Conservation (phyloP, 2,797 vertebrate species). For the Catharus ustulatus region DNA sequence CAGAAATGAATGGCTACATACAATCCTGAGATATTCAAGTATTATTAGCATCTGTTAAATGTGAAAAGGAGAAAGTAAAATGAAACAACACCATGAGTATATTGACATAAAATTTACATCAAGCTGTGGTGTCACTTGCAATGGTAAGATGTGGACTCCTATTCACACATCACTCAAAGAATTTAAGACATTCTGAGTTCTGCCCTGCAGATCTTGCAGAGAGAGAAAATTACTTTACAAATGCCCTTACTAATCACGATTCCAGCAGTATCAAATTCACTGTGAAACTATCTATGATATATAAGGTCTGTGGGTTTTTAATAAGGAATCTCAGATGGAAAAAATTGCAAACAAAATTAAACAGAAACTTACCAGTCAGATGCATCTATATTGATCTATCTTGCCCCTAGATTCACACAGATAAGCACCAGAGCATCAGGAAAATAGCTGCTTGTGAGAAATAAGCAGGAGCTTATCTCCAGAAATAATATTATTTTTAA, state of each 20-base stretch:
- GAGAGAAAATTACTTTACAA: conserved; percentile 45
- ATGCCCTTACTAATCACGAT: conserved; percentile 29
- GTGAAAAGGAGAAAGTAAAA: not conserved
- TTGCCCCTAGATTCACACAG: not conserved
- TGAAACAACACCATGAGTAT: not conserved
- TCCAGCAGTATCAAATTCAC: conserved; percentile 32
- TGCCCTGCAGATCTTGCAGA: not conserved
- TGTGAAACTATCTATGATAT: not conserved
- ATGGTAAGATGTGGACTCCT: not conserved
- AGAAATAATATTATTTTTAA: not conserved
- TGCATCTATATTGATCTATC: not conserved
- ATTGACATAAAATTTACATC: not conserved
- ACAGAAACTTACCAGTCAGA: not conserved
- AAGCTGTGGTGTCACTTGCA: not conserved
- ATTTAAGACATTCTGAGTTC: conserved; percentile 6
- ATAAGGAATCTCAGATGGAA: not conserved
- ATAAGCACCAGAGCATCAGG: not conserved
- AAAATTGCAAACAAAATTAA: not conserved
- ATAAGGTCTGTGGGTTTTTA: not conserved
- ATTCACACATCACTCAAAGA: not conserved
- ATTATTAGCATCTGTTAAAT: not conserved
- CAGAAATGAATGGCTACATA: not conserved
- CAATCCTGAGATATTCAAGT: not conserved
- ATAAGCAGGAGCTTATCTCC: not conserved
- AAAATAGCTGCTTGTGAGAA: not conserved